Evolutionary conservation across 2,113 vertebrate genomes (phyloP).

Genomic region (Actenoides lindsayi): DNA sequence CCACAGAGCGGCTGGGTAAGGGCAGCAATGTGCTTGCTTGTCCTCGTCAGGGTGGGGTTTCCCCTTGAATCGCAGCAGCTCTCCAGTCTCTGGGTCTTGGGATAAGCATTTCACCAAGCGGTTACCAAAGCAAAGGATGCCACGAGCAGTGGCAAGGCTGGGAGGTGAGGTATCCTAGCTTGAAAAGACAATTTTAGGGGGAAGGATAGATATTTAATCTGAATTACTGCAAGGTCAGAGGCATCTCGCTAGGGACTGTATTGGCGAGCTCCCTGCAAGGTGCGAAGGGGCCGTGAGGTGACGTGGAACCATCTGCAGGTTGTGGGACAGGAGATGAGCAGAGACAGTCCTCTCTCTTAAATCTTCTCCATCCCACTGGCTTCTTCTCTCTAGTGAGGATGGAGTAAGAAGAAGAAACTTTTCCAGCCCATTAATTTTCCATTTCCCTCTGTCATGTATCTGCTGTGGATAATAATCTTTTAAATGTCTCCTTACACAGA

Average conservation of each 20-base stretch:
- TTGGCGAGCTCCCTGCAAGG: background rate
- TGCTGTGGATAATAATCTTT: conserved; percentile 16
- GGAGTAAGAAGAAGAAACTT: conserved; percentile 11
- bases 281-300: background rate
- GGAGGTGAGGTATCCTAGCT: background rate
- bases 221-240: background rate
- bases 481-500: background rate
- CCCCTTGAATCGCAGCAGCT: background rate
- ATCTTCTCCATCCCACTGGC: background rate
- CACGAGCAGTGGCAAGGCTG: accelerated
- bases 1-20: background rate
- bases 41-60: background rate
- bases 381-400: background rate
- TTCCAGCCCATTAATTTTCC: conserved; percentile 20
- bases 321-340: background rate
- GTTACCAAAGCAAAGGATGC: background rate
- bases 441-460: background rate
- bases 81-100: background rate
- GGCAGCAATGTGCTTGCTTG: background rate
- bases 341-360: background rate
- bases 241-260: background rate
- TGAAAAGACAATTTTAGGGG: background rate
- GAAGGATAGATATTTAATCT: background rate
- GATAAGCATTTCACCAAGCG: background rate
- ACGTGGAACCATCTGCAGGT: background rate